phyloP scores from a whole-genome alignment of 2,113 vertebrate genomes.

The Gopherus evgoodei region DNA sequence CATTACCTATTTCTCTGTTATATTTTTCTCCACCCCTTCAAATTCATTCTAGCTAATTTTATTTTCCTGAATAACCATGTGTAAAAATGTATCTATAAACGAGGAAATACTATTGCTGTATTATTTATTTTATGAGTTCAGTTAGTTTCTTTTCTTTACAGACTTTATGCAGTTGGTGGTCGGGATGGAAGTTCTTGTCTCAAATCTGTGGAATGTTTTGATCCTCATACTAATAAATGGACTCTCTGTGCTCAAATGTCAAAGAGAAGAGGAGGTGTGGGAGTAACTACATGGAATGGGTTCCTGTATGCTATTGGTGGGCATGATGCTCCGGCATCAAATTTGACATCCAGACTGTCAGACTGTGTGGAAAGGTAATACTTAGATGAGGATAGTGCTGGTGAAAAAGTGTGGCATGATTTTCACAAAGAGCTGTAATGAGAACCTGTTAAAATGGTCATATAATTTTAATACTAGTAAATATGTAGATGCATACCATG shows the following conservation, averaged over 20 bases:
- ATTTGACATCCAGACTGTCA: conserved; percentile 92
- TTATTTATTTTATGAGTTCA: not conserved
- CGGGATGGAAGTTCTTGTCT: conserved; percentile 97
- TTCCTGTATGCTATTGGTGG: conserved; percentile 97
- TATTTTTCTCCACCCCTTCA: not conserved
- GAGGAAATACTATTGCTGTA: not conserved
- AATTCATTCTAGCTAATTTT: not conserved
- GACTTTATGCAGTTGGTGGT: conserved; percentile 97
- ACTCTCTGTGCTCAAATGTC: conserved; percentile 94
- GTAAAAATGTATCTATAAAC: not conserved
- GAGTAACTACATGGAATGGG: conserved; percentile 97
- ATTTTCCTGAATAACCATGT: not conserved
- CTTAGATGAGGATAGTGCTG: not conserved
- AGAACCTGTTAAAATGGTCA: rapidly evolving
- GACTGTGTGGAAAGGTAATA: conserved; percentile 96
- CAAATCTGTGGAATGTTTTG: conserved; percentile 97
- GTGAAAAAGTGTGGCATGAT: not conserved
- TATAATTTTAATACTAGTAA: not conserved
- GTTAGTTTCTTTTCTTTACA: conserved; percentile 59
- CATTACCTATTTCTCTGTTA: not conserved
- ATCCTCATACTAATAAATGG: conserved; percentile 99
- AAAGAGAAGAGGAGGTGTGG: conserved; percentile 95
- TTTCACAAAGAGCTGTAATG: not conserved
- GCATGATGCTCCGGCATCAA: conserved; percentile 95
- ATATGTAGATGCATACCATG: not conserved